phyloP scores from a whole-genome alignment of 2,888 invertebrate species.

The Cheilosia vulpina region DNA sequence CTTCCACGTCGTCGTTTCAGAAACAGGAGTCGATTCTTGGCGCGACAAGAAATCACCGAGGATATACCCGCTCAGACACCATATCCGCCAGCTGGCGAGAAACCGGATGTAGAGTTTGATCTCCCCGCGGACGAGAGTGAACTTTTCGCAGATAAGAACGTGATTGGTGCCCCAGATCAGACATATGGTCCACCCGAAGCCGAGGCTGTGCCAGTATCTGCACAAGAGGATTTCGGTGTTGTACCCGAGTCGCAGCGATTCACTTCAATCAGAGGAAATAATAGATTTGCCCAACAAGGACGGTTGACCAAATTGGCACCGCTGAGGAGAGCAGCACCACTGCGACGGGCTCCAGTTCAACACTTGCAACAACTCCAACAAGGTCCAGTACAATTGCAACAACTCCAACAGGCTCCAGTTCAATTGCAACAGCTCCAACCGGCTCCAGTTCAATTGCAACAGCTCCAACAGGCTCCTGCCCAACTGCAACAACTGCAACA shows the following conservation, averaged over 20 bases:
- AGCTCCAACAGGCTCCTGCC: too few species aligned
- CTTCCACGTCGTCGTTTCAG: conserved; percentile 32
- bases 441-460: too few species aligned
- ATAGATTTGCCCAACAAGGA: conserved; percentile 24
- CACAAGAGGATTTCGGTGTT: conserved; percentile 38
- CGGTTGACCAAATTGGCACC: neutral
- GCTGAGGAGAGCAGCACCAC: conserved; percentile 13
- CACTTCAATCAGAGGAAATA: conserved; percentile 22
- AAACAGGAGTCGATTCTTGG: conserved; percentile 42
- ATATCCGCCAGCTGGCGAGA: conserved; percentile 80
- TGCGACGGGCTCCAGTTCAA: conserved; percentile 11
- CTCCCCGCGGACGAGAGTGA: conserved; percentile 78
- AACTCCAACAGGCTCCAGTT: neutral
- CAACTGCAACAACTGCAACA: neutral
- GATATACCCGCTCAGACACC: conserved; percentile 75
- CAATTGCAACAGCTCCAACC: neutral
- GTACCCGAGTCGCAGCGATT: conserved; percentile 38
- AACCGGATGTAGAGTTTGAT: conserved; percentile 80
- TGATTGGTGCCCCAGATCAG: conserved; percentile 70
- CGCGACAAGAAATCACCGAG: conserved; percentile 53
- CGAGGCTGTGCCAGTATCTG: conserved; percentile 29
- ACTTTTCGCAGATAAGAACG: conserved; percentile 76
- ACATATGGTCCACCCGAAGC: conserved; percentile 74
- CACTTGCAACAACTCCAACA: conserved; percentile 5
- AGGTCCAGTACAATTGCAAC: neutral